Evolutionary conservation across 2,888 invertebrate genomes (phyloP).

Genomic region (Steinernema hermaphroditum): DNA sequence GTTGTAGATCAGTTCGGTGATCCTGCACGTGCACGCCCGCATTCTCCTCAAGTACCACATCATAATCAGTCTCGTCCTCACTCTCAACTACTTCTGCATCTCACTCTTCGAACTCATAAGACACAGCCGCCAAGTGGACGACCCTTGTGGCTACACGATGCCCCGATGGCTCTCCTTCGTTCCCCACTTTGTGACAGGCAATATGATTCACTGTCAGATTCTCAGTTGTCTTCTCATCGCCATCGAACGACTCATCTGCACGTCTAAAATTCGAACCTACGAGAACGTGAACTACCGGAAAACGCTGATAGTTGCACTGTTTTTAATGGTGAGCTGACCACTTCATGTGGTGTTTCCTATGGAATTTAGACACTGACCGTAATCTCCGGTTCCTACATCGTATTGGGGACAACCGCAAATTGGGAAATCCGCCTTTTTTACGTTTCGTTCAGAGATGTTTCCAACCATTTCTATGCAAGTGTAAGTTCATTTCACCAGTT

Average conservation of each 20-base stretch:
- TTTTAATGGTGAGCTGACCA: not conserved
- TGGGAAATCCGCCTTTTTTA: not conserved
- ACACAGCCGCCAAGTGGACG: not conserved
- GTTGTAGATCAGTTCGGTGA: not conserved
- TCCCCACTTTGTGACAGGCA: not conserved
- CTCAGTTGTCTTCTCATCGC: not conserved
- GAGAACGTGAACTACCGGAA: not conserved
- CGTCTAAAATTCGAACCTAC: not conserved
- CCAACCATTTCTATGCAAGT: not conserved
- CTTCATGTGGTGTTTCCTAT: not conserved
- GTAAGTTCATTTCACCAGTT: not conserved
- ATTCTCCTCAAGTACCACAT: not conserved
- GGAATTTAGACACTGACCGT: not conserved
- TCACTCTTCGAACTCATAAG: not conserved
- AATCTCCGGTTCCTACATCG: not conserved
- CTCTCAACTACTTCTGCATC: not conserved
- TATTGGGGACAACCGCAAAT: not conserved
- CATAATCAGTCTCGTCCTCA: not conserved
- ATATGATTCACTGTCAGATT: not conserved
- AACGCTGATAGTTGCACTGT: not conserved
- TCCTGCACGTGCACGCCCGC: not conserved
- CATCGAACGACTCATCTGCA: not conserved
- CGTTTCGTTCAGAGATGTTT: not conserved
- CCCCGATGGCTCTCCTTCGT: not conserved
- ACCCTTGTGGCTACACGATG: not conserved